Conservation (phyloP, 2,113 vertebrate species). For the Nesoenas mayeri region DNA sequence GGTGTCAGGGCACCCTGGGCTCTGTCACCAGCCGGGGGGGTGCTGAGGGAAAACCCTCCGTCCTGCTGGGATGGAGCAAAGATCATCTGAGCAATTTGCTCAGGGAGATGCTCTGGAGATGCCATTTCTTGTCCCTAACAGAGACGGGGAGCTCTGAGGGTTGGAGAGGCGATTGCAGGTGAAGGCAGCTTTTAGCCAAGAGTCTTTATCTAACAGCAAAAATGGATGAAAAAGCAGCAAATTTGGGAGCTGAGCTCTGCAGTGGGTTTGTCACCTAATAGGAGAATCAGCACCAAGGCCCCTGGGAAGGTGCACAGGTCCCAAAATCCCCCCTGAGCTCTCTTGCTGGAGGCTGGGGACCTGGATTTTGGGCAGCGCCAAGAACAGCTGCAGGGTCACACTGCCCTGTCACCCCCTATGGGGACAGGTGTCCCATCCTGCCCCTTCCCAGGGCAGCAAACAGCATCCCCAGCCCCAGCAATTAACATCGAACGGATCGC, state of each 20-base stretch:
- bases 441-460: neutral
- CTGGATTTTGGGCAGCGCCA: neutral
- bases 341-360: neutral
- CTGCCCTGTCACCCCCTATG: rapidly evolving
- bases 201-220: neutral
- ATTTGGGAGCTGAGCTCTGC: neutral
- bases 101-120: neutral
- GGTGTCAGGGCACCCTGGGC: neutral
- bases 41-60: neutral
- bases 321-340: neutral
- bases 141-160: neutral
- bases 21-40: neutral
- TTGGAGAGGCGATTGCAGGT: neutral
- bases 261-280: neutral
- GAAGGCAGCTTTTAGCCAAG: neutral
- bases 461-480: neutral
- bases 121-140: neutral
- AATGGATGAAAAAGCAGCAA: neutral
- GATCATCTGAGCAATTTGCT: neutral
- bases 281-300: neutral
- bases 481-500: neutral
- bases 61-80: neutral
- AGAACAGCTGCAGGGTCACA: neutral
- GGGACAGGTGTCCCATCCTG: neutral
- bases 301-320: neutral